Evolutionary conservation across 2,113 vertebrate species (phyloP).

Genomic region (Synodontis membranacea): DNA sequence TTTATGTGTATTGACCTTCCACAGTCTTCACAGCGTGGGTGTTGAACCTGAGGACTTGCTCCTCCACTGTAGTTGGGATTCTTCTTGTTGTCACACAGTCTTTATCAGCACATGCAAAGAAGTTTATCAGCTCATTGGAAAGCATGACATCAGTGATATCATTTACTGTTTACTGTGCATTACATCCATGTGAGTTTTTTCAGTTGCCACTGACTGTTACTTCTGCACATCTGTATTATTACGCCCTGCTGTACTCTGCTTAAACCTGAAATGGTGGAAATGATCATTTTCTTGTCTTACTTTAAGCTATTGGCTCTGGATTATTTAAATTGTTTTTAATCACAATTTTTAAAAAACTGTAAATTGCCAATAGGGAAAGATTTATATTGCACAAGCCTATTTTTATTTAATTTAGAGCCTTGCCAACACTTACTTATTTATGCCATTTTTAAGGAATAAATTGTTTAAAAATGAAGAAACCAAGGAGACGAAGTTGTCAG

Average conservation of each 20-base stretch:
- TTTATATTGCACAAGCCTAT: not conserved
- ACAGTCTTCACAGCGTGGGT: too few species aligned
- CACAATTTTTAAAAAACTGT: not conserved
- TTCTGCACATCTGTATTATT: slow-evolving; percentile 1
- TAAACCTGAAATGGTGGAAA: not conserved
- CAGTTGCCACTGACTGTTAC: not conserved
- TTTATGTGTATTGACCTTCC: too few species aligned
- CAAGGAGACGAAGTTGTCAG: slow-evolving; percentile 78
- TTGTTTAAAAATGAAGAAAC: slow-evolving; percentile 81
- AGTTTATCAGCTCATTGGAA: too few species aligned
- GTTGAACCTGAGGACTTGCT: too few species aligned
- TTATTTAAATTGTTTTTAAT: not conserved
- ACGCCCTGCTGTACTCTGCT: not conserved
- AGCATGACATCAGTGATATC: too few species aligned
- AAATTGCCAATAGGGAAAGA: not conserved
- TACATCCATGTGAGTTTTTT: not conserved
- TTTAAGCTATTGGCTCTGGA: not conserved
- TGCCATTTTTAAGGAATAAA: slow-evolving; percentile 33
- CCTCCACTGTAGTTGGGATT: too few species aligned
- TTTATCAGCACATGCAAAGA: too few species aligned
- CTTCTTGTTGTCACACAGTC: too few species aligned
- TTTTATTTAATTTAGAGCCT: slow-evolving; percentile 29
- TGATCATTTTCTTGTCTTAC: not conserved
- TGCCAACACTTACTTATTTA: slow-evolving; percentile 14
- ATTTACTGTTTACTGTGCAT: too few species aligned